phyloP scores from a whole-genome alignment of 2,113 vertebrate species.

The Plotosus lineatus region DNA sequence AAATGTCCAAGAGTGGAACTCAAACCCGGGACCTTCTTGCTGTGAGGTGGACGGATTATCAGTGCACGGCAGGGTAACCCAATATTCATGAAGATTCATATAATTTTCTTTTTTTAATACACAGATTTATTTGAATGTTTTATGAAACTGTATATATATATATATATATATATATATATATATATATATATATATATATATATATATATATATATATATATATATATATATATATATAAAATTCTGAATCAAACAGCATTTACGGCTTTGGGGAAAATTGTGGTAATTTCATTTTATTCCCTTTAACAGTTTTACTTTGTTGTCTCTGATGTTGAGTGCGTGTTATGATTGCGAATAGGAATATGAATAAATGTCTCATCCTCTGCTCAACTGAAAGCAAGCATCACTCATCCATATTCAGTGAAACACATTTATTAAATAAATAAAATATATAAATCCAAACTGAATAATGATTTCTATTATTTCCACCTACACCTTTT shows the following conservation, averaged over 20 bases:
- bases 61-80: too few relatives aligned
- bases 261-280: background rate
- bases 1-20: too few relatives aligned
- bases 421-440: background rate
- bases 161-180: background rate
- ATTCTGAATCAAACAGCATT: background rate
- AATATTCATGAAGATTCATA: background rate
- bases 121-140: background rate
- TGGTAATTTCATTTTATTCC: background rate
- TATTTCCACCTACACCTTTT: background rate
- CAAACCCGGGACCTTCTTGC: too few relatives aligned
- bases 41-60: too few relatives aligned
- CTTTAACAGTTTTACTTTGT: background rate
- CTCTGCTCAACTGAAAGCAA: background rate
- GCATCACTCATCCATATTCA: background rate
- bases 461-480: background rate
- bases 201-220: background rate
- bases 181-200: background rate
- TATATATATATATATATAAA: background rate
- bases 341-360: background rate
- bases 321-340: background rate
- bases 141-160: background rate
- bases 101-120: background rate
- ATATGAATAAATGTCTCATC: background rate
- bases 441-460: too few relatives aligned